Base-by-base conservation (phyloP, 2,797 vertebrate species). In the Coluber constrictor region DNA sequence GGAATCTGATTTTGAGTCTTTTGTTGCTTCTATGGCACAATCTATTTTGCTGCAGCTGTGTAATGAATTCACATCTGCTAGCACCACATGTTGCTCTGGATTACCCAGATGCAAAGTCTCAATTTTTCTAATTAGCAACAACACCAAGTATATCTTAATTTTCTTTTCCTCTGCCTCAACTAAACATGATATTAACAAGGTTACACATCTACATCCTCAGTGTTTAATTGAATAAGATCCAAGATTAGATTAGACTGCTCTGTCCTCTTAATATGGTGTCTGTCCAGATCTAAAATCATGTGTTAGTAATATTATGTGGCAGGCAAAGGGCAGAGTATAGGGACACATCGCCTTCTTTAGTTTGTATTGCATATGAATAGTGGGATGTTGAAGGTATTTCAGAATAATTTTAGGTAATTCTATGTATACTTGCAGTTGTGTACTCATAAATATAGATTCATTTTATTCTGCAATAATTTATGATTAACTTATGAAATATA, bases 71-170 rank as follows among this genome's bases (percentile, higher is more conserved):
- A 98, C 98, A 98, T 98, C 98, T 98, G 97, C 97, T 98, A 95
- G 95, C 96, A 96, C 97, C 97, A 98, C 98, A 97, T 98, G 98
- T 98, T 98, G 98, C 97, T 98, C 94, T 95, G 97, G 63, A 95
- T 97, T 94, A 97, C 96, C 93, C 97, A 98, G 98, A 98, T 98
- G 97, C 96, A 98, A 98, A 98, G 96, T 97, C 97, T 98, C 97
- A 97, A 98, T 98, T 98, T 98, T 98, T 98, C 97, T 98, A 98
- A 98, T 98, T 98, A 98, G 97, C 97, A 97, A 95, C 96, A 98
- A 97, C 97, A 97, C 93, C 95, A 97, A 98, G 97, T 98, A 97
- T 98, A 98, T 98, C 98, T 98, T 98, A 97, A 98, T 98, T 97
- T 98, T 98, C 97, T 97, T 97, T 96, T 97, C 97, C 97, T 96